Conservation (phyloP, 2,888 invertebrate genomes). For the Microplitis manilae region DNA sequence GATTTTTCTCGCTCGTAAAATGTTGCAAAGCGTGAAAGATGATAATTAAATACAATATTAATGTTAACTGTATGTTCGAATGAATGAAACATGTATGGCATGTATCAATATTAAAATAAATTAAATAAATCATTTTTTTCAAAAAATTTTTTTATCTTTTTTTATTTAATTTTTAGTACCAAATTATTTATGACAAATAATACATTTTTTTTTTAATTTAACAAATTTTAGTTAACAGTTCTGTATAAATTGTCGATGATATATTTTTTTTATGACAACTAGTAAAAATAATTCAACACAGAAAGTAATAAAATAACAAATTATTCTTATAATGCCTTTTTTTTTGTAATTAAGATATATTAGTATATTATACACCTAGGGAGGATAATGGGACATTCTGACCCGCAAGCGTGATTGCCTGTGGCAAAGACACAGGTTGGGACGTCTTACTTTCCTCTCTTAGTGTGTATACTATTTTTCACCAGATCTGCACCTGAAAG, state of each 20-base stretch:
- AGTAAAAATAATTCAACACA: not conserved
- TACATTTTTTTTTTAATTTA: constrained; percentile 28
- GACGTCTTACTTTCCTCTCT: too few species aligned
- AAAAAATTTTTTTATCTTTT: constrained; percentile 48
- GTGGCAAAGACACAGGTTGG: too few species aligned
- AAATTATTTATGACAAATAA: not conserved
- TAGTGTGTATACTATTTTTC: too few species aligned
- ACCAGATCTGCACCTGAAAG: too few species aligned
- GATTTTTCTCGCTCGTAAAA: constrained; percentile 22
- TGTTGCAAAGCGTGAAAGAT: constrained; percentile 25
- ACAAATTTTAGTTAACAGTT: constrained; percentile 28
- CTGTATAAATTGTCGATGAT: not conserved
- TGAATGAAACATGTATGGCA: constrained; percentile 51
- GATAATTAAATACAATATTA: constrained; percentile 40
- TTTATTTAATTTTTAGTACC: constrained; percentile 15
- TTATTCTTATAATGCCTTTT: not conserved
- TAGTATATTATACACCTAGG: too few species aligned
- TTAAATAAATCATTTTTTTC: constrained; percentile 63
- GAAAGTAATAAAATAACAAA: not conserved
- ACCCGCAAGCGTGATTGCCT: too few species aligned
- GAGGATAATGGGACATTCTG: too few species aligned
- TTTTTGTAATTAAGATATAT: too few species aligned
- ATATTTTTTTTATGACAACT: not conserved
- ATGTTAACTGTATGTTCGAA: constrained; percentile 58
- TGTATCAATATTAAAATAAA: constrained; percentile 66